Evolutionary conservation across 2,113 vertebrate species (phyloP).

Genomic region (Gobiocypris rarus): DNA sequence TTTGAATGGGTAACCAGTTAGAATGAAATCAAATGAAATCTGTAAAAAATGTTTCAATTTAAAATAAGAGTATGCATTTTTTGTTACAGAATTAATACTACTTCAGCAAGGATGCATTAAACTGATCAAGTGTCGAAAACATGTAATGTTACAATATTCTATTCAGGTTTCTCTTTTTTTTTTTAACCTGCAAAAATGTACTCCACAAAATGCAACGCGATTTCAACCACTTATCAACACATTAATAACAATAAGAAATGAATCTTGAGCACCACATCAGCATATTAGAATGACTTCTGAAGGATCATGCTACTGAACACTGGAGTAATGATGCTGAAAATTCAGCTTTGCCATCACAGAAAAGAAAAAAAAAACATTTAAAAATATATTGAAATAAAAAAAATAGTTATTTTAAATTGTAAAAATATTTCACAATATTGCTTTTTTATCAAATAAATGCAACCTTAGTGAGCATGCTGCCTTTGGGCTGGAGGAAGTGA

Average conservation of each 20-base stretch:
- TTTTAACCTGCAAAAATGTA: neutral
- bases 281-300: neutral
- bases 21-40: neutral
- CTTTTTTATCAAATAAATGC: too few relatives aligned
- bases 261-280: neutral
- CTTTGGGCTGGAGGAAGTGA: too few relatives aligned
- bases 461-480: too few relatives aligned
- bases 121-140: neutral
- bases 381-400: too few relatives aligned
- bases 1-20: neutral
- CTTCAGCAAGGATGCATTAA: neutral
- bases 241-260: neutral
- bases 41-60: neutral
- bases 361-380: too few relatives aligned
- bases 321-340: neutral
- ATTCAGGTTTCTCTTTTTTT: neutral
- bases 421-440: too few relatives aligned
- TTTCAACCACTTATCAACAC: too few relatives aligned
- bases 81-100: neutral
- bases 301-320: neutral
- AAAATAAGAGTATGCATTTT: neutral
- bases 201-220: too few relatives aligned
- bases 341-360: neutral
- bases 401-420: too few relatives aligned
- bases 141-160: neutral